A percentile compares a stretch with the other conserved stretches of the same genome.
Evolutionary conservation across 1,140 invertebrate genomes (phyloP).

Genomic region (Phymastichus coffea): DNA sequence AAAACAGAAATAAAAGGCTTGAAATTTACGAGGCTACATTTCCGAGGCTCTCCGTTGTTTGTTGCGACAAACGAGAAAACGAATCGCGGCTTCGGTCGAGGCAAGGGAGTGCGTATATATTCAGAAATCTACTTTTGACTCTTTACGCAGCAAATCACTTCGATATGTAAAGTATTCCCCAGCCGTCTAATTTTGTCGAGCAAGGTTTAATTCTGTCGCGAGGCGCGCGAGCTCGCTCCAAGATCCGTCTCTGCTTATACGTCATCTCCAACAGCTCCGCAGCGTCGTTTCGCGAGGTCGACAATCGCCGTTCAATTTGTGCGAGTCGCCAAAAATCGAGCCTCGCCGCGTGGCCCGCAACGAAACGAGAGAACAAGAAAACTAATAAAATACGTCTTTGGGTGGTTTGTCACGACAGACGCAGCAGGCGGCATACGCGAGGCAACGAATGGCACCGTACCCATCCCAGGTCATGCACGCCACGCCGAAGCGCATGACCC

Average conservation of each 20-base stretch:
- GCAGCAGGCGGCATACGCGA: constrained; percentile 52
- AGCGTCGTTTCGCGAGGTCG: neutral
- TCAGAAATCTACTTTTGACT: constrained; percentile 7
- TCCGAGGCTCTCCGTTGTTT: too few relatives aligned
- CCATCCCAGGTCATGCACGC: constrained; percentile 79
- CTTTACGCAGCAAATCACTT: constrained; percentile 17
- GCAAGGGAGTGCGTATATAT: too few relatives aligned
- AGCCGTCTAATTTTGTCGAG: constrained; percentile 24
- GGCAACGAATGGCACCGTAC: constrained; percentile 77
- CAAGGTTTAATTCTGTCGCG: constrained; percentile 26
- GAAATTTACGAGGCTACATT: too few relatives aligned
- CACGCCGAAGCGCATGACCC: constrained; percentile 66
- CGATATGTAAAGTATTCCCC: constrained; percentile 22
- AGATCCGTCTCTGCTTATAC: too few relatives aligned
- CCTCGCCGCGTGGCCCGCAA: too few relatives aligned
- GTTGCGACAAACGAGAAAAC: too few relatives aligned
- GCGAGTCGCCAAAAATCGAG: too few relatives aligned
- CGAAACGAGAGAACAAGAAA: too few relatives aligned
- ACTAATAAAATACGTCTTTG: neutral
- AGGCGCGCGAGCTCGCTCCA: too few relatives aligned
- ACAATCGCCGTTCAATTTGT: neutral
- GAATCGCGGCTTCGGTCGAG: too few relatives aligned
- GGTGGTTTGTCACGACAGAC: constrained; percentile 37
- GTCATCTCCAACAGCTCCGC: constrained; percentile 8
- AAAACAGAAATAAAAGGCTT: too few relatives aligned